phyloP scores from a whole-genome alignment of 2,113 vertebrate species.

The Bambusicola thoracicus region DNA sequence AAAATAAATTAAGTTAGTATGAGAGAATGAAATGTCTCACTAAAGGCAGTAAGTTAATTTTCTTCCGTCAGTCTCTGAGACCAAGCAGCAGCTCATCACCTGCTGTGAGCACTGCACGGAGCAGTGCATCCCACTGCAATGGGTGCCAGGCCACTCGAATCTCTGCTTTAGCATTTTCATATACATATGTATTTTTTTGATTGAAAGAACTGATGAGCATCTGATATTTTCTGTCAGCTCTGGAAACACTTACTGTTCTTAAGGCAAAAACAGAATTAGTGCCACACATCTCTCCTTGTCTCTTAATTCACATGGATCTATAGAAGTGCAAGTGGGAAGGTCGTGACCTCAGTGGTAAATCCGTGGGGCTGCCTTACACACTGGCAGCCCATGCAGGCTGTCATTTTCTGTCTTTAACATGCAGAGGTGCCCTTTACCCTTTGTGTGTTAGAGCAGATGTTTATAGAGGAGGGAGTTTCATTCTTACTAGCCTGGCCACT shows the following conservation, averaged over 20 bases:
- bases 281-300: not conserved
- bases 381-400: conserved; percentile 45
- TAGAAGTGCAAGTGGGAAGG: conserved; percentile 27
- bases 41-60: not conserved
- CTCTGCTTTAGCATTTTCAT: not conserved
- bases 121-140: too few relatives aligned
- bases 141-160: not conserved
- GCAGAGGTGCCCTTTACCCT: conserved; percentile 35
- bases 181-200: not conserved
- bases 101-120: not conserved
- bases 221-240: not conserved
- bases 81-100: not conserved
- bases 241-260: not conserved
- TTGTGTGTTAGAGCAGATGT: conserved; percentile 71
- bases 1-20: not conserved
- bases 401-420: conserved; percentile 8
- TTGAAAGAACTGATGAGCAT: not conserved
- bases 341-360: conserved; percentile 73
- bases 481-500: not conserved
- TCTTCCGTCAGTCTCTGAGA: not conserved
- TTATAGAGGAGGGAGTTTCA: not conserved
- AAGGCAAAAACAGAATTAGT: not conserved
- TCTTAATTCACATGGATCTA: not conserved
- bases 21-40: not conserved
- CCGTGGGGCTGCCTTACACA: conserved; percentile 56